Evolutionary conservation across 2,888 invertebrate species (phyloP), one percentile per base, ranked within the genome.

Genomic region (Pantelozetes paolii): DNA sequence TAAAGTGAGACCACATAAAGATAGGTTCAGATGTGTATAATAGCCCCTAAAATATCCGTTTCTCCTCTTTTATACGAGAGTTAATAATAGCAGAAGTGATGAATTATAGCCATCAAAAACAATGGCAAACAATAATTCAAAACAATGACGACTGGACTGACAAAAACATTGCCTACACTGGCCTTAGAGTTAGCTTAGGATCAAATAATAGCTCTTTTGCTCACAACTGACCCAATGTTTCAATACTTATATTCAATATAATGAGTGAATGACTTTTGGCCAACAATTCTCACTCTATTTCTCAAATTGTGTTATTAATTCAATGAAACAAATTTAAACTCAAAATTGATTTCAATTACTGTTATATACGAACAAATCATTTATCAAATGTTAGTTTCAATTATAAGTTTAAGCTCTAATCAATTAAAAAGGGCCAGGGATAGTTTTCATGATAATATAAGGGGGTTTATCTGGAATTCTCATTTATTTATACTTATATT

Each of bases 61-160:
- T 67, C 23, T 20, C 40, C 67, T 36, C 40, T 40, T 67, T 23
- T 67, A 40, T 67, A 40, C 20, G 23, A 20, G 8, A 40, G 67
- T 67, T 67, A 67, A 67, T 67, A 67, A 67, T 40, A 67, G 30
- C 32, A 30, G 32, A 67, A 67, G 67, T 67, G 67, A 67, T 67
- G 40, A 67, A 67, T 67, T 67, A 36, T 67, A 67, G 67, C 67
- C 42, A 67, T 67, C 67, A 9, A 36, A 67, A 67, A 67, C 67
- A 67, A 67, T 67, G 36, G 67, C 67, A 23, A 40, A n/a, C 67
- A 67, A 67, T 67, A 67, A 67, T 40, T 67, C 67, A 67, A 67
- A 67, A 36, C 67, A 67, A 67, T 67, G 67, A 40, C 67, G n/a
- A n/a, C n/a, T n/a, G 30, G 67, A 67, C 36, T 40, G 67, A 36